phyloP scores from a whole-genome alignment of 2,797 vertebrate species.

The Macroramphosus scolopax region DNA sequence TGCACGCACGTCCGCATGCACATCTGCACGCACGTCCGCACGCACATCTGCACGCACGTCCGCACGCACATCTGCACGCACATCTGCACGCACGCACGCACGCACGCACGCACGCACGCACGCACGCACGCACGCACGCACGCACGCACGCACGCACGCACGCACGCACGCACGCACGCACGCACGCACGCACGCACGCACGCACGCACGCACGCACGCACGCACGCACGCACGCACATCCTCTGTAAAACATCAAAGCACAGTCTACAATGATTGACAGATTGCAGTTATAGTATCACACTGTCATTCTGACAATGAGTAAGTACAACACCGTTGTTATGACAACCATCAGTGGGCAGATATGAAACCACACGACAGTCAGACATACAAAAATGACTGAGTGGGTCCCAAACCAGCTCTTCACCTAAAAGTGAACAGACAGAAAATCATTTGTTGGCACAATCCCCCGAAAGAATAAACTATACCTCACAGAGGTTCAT shows the following conservation, averaged over 20 bases:
- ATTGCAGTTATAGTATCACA: constrained; percentile 57
- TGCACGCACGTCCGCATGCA: no score
- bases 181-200: constrained; percentile 6
- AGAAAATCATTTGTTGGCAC: constrained; percentile 5
- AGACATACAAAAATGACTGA: constrained; percentile 21
- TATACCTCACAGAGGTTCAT: neutral
- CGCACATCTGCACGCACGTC: no score
- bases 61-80: no score
- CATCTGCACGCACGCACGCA: neutral
- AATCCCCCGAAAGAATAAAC: no score
- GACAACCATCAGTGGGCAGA: constrained; percentile 37
- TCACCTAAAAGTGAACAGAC: constrained; percentile 9
- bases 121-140: no score
- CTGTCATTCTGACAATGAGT: constrained; percentile 54
- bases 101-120: no score
- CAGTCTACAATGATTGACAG: constrained; percentile 60
- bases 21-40: no score
- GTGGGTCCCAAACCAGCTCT: constrained; percentile 10
- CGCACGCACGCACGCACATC: constrained; percentile 14
- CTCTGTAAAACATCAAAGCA: constrained; percentile 37
- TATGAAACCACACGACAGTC: constrained; percentile 20
- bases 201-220: constrained; percentile 10
- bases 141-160: constrained; percentile 6
- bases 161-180: neutral
- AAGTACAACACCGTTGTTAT: constrained; percentile 52